Evolutionary conservation across 2,888 invertebrate genomes (phyloP).

Genomic region (Harpagoxenus sublaevis): DNA sequence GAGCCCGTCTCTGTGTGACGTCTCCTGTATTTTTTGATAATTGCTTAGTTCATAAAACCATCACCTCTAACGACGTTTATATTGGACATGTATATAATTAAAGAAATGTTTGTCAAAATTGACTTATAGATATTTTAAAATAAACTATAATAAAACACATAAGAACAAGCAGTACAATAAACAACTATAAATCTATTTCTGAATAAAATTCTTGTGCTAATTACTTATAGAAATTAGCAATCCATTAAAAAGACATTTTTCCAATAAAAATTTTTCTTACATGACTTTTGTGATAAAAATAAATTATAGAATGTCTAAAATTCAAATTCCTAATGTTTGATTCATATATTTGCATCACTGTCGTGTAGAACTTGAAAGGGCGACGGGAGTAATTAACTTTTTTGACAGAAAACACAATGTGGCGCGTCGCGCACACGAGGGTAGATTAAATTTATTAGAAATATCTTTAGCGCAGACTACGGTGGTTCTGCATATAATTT

Average conservation of each 20-base stretch:
- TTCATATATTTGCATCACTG: slow-evolving; percentile 8
- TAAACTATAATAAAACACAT: not conserved
- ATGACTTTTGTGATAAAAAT: not conserved
- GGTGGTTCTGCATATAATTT: slow-evolving; percentile 66
- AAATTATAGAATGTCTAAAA: not conserved
- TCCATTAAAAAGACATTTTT: not conserved
- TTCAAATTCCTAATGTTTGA: not conserved
- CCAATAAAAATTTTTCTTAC: not conserved
- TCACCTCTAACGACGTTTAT: not conserved
- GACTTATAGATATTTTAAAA: not conserved
- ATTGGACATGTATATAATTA: not conserved
- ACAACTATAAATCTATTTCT: not conserved
- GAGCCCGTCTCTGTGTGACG: slow-evolving; percentile 12
- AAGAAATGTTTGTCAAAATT: slow-evolving; percentile 22
- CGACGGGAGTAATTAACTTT: slow-evolving; percentile 56
- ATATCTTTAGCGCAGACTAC: slow-evolving; percentile 64
- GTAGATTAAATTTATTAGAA: slow-evolving; percentile 69
- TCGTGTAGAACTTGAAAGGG: slow-evolving; percentile 18
- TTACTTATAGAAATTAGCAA: not conserved
- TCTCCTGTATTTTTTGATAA: not conserved
- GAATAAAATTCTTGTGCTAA: not conserved
- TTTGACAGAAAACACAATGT: slow-evolving; percentile 36
- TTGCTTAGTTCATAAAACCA: not conserved
- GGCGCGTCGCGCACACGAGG: slow-evolving; percentile 45
- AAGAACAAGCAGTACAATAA: not conserved